These are phyloP conservation scores for Neotragus moschatus DNA, from an alignment of 2,113 vertebrate species.

Conservation along the genomic window DNA sequence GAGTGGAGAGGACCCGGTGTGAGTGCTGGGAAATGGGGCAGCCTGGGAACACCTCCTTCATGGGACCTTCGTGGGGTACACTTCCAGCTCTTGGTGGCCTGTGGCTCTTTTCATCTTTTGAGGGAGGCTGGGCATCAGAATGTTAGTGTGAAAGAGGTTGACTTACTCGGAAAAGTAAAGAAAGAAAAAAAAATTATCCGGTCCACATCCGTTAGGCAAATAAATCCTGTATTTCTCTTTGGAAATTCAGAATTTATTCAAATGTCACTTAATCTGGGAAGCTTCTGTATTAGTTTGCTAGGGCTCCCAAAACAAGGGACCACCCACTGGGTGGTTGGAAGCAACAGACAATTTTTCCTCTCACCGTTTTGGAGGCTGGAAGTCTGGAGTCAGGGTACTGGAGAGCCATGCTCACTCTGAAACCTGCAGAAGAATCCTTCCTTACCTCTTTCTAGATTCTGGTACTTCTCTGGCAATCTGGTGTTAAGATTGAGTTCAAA, in stretches of 20 bases:
- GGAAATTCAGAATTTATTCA: background rate
- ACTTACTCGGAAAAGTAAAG: background rate
- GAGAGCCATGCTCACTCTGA: background rate
- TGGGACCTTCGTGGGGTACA: background rate
- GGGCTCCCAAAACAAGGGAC: background rate
- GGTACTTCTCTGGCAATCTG: background rate
- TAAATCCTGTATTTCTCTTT: background rate
- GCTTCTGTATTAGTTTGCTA: background rate
- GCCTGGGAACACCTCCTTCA: background rate
- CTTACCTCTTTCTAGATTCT: background rate
- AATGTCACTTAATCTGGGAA: background rate
- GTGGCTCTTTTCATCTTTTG: background rate
- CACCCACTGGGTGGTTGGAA: background rate
- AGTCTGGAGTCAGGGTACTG: background rate
- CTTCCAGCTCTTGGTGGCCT: background rate
- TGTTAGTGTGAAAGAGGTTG: background rate
- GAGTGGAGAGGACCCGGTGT: background rate
- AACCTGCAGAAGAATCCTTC: background rate
- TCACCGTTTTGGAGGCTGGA: background rate
- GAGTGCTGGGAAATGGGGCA: background rate
- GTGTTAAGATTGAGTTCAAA: background rate
- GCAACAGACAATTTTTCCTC: background rate
- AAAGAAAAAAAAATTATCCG: background rate
- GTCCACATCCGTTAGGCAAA: background rate
- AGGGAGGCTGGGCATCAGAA: background rate